A percentile compares a stretch with the other conserved stretches of the same genome.
phyloP scores from a whole-genome alignment of 2,888 invertebrate genomes.

The Sphaeridia pumilis region DNA sequence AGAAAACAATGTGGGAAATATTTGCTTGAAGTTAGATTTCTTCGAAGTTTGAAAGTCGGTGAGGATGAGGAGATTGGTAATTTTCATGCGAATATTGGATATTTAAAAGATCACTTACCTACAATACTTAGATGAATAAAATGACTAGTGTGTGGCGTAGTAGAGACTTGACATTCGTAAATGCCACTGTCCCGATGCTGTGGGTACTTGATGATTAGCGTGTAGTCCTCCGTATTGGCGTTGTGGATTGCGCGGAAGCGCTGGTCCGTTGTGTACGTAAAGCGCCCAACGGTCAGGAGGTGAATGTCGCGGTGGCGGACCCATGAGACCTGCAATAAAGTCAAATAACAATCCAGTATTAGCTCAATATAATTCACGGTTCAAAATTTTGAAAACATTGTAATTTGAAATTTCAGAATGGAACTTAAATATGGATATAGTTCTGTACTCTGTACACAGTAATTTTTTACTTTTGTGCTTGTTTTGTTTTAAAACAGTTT shows the following conservation, averaged over 20 bases:
- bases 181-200: constrained; percentile 70
- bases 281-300: constrained; percentile 73
- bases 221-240: constrained; percentile 75
- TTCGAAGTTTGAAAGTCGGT: neutral
- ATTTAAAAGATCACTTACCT: too few species aligned
- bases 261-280: constrained; percentile 85
- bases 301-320: constrained; percentile 82
- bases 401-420: too few species aligned
- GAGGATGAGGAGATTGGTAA: too few species aligned
- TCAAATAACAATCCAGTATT: neutral
- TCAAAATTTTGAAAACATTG: too few species aligned
- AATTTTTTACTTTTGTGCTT: too few species aligned
- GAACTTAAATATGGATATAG: too few species aligned
- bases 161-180: constrained; percentile 89
- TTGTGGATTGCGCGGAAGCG: constrained; percentile 77
- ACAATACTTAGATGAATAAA: constrained; percentile 81
- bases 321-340: constrained; percentile 66
- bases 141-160: constrained; percentile 84
- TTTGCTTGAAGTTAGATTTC: neutral
- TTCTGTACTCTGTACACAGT: too few species aligned
- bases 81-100: too few species aligned
- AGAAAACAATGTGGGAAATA: neutral
- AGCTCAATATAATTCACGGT: too few species aligned
- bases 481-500: too few species aligned
- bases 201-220: constrained; percentile 80